Evolutionary conservation across 1,140 invertebrate genomes (phyloP), one percentile per base, ranked within the genome.

Genomic region (Maconellicoccus hirsutus): DNA sequence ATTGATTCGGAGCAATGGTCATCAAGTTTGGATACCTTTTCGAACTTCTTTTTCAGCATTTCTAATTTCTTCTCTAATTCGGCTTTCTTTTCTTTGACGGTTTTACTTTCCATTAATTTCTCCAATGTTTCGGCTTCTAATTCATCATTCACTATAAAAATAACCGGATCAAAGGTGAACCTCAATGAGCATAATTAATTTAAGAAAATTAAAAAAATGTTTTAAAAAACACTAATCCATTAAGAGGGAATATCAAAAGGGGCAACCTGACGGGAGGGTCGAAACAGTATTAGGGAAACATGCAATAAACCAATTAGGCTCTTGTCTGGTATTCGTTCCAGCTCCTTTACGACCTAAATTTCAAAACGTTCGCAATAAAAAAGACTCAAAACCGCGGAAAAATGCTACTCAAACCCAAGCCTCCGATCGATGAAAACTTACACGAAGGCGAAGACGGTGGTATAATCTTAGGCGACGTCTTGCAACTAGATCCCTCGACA

Each of bases 51-150:
- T 61, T 86, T 82, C 61, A 96, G 76, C 42, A 84, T 83, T 73
- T 94, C 91, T 59, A 97, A 78, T 77, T 96, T 95, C 76, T 94
- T 92, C 39, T 94, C 91, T 21, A 94, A 78, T 78, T 96, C 93
- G 0, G 84, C 74, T 19, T 87, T 85, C 75, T 93, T 92, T 75
- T 96, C 93, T 29, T 84, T 85, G 2, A 94, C 90, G 25, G 84
- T 76, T 81, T 96, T 96, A 76, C 87, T 86, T 4, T 90, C 87
- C 75, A 92, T 84, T 7, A 96, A 81, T 73, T 88, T 86, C 10
- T 93, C 90, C 29, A 96, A 78, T 0, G 89, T 82, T 76, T 94
- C 92, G 0, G 90, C 88, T 22, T 86, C 75, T 69, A 90, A 81
- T 70, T 86, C 84, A 59, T 87, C 87, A 39, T 80, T 80, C 76